phyloP scores from a whole-genome alignment of 2,888 invertebrate species.

The Hypolimnas misippus region DNA sequence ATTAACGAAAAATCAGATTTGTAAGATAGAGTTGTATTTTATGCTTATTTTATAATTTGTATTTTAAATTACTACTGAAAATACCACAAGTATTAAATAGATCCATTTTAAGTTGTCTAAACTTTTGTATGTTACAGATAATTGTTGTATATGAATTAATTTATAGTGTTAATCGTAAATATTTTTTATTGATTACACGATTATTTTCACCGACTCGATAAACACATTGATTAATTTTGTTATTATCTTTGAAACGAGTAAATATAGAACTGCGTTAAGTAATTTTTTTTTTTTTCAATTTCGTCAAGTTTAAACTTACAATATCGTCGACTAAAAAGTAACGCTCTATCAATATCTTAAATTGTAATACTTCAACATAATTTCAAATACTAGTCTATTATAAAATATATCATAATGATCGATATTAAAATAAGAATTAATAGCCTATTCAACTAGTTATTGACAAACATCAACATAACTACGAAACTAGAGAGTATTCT shows the following conservation, averaged over 20 bases:
- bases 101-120: neutral
- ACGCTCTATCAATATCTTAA: neutral
- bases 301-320: neutral
- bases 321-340: neutral
- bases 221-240: neutral
- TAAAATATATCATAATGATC: neutral
- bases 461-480: conserved; percentile 1
- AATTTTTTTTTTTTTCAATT: neutral
- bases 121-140: neutral
- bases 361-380: conserved; percentile 2
- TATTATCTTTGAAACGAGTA: neutral
- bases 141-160: neutral
- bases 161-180: neutral
- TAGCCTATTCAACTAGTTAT: neutral
- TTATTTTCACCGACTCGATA: neutral
- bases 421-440: neutral
- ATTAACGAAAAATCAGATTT: neutral
- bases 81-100: neutral
- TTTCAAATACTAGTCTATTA: conserved; percentile 1
- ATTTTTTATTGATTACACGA: neutral
- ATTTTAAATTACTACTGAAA: conserved; percentile 1
- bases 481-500: conserved; percentile 10
- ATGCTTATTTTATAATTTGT: neutral
- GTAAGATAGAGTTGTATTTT: neutral
- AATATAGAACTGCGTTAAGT: neutral